Percentiles rank a stretch among this genome's conserved stretches.
phyloP scores from a whole-genome alignment of 2,888 invertebrate species.

The Leistus spinibarbis region DNA sequence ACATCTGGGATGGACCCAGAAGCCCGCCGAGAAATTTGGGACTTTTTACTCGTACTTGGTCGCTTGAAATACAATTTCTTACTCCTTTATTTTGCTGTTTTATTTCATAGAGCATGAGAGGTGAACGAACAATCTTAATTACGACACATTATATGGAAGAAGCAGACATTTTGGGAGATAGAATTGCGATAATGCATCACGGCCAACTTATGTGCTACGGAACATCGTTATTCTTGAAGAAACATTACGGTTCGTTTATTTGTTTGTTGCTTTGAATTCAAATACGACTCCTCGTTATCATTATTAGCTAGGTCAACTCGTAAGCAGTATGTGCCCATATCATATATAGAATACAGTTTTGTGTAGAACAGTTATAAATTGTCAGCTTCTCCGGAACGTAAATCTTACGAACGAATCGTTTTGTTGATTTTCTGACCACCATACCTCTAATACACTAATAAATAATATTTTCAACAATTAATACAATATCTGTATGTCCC shows the following conservation, averaged over 20 bases:
- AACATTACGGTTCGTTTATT: slow-evolving; percentile 62
- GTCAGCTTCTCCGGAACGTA: too few species aligned
- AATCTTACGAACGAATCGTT: too few species aligned
- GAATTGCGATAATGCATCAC: slow-evolving; percentile 83
- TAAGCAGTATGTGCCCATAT: too few species aligned
- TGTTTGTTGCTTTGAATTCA: too few species aligned
- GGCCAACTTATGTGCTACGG: slow-evolving; percentile 80
- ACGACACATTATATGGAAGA: slow-evolving; percentile 97
- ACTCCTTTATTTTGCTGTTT: neutral
- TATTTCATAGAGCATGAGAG: slow-evolving; percentile 61
- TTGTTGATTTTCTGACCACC: too few species aligned
- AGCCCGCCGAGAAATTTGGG: slow-evolving; percentile 86
- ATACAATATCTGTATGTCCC: neutral
- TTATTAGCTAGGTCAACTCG: too few species aligned
- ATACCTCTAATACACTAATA: too few species aligned
- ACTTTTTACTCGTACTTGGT: slow-evolving; percentile 74
- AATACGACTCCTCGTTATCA: too few species aligned
- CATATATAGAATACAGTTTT: too few species aligned
- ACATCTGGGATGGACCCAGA: slow-evolving; percentile 93
- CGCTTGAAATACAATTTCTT: neutral
- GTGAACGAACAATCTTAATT: slow-evolving; percentile 79
- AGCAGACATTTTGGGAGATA: slow-evolving; percentile 89
- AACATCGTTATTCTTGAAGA: slow-evolving; percentile 83
- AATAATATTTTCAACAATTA: neutral
- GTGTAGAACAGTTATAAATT: too few species aligned